These are phyloP conservation scores for Bambusicola thoracicus DNA, from an alignment of 2,113 vertebrate genomes.

Conservation along the genomic window DNA sequence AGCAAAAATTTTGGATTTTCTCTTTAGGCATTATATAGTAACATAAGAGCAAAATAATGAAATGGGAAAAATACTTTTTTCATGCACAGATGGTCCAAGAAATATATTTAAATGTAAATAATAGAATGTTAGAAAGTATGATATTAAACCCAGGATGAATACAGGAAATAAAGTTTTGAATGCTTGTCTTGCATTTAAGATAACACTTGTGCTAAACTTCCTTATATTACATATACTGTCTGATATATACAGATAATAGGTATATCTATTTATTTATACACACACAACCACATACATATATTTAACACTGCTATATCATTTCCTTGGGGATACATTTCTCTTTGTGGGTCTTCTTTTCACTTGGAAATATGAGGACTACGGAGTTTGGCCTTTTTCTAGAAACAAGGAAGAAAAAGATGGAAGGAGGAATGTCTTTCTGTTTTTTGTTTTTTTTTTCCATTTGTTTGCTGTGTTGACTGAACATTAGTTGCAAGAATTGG, in stretches of 20 bases:
- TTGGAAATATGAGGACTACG: background rate
- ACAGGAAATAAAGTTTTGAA: background rate
- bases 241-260: background rate
- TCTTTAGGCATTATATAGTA: background rate
- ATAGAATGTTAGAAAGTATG: background rate
- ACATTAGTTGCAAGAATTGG: constrained; percentile 86
- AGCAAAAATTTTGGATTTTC: background rate
- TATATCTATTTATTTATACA: background rate
- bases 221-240: background rate
- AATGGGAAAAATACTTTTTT: background rate
- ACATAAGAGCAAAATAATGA: background rate
- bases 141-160: background rate
- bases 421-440: constrained; percentile 77
- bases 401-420: constrained; percentile 76
- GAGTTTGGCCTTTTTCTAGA: background rate
- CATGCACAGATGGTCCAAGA: background rate
- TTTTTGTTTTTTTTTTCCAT: too few species aligned
- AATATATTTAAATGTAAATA: constrained; percentile 32
- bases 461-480: constrained; percentile 85
- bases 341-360: background rate
- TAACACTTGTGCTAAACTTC: background rate
- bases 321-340: background rate
- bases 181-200: background rate
- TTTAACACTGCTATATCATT: background rate
- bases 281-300: rapidly evolving